Evolutionary conservation across 2,113 vertebrate species (phyloP).

Genomic region (Lepus timidus): DNA sequence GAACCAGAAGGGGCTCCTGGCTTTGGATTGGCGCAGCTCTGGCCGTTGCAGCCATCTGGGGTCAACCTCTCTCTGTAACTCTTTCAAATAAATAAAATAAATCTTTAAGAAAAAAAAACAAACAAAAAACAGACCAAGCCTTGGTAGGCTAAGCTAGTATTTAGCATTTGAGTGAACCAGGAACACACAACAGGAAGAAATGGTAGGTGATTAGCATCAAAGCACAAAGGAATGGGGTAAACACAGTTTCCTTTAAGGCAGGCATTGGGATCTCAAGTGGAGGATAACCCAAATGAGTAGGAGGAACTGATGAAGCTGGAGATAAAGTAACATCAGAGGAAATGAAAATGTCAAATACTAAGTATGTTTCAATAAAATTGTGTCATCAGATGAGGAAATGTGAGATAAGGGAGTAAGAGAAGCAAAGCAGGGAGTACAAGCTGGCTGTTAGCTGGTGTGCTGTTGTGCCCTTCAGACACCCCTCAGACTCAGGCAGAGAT

Average conservation of each 20-base stretch:
- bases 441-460: not conserved
- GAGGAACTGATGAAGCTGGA: not conserved
- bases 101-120: no score
- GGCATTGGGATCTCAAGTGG: not conserved
- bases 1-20: no score
- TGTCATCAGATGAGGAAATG: not conserved
- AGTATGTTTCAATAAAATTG: not conserved
- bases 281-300: not conserved
- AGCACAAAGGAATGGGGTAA: not conserved
- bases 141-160: not conserved
- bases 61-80: no score
- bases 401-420: not conserved
- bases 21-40: no score
- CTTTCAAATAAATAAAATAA: no score
- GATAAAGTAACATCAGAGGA: not conserved
- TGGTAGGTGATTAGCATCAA: not conserved
- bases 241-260: not conserved
- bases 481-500: fast-evolving
- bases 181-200: not conserved
- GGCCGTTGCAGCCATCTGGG: no score
- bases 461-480: not conserved
- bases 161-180: not conserved
- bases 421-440: not conserved
- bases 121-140: not conserved
- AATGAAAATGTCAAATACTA: not conserved